Evolutionary conservation across 2,113 vertebrate species (phyloP), one percentile per base, ranked within the genome.

Genomic region (Zosterops lateralis): DNA sequence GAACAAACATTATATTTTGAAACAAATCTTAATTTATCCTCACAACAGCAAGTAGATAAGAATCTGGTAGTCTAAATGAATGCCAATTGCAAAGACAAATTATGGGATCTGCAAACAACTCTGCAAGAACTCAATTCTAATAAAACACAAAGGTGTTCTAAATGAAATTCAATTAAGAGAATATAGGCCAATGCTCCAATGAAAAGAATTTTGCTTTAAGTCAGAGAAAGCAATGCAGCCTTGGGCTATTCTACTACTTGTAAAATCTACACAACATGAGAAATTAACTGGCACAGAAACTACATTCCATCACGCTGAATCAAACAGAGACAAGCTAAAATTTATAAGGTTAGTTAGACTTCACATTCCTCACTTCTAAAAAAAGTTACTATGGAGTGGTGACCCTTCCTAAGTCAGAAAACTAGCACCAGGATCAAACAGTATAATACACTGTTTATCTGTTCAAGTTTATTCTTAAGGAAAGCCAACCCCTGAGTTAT

Each of bases 1-100:
- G 87, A 92, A 73, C 72, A 93, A 97, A 95, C 82, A 66, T 9
- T 45, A 3, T 32, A 45, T 80, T 90, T 93, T 26, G 2, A 95
- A 96, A 94, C 82, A 95, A 95, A 92, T 85, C 71, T 91, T 91
- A 94, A 93, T 91, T 90, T 89, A 88, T 45, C 85, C 68, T 90
- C 79, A 84, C 67, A 90, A 89, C 31, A 95, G 82, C 66, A 90
- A 94, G 72, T 36, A 91, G 87, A 90, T 83, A 92, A 95, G 72
- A 93, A 95, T 95, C 67, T 74, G 25, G 75, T 80, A 90, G 87
- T 36, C 74, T 88, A 80, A 90, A 94, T 86, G 61, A 95, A 93
- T 78, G 80, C 72, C 82, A 92, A 80, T 31, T 86, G 87, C 71
- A 96, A 86, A 95, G 93, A 96, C 77, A 91, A 95, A 95, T 85